Conservation (phyloP, 1,140 invertebrate genomes). For the Proctacanthus coquilletti region DNA sequence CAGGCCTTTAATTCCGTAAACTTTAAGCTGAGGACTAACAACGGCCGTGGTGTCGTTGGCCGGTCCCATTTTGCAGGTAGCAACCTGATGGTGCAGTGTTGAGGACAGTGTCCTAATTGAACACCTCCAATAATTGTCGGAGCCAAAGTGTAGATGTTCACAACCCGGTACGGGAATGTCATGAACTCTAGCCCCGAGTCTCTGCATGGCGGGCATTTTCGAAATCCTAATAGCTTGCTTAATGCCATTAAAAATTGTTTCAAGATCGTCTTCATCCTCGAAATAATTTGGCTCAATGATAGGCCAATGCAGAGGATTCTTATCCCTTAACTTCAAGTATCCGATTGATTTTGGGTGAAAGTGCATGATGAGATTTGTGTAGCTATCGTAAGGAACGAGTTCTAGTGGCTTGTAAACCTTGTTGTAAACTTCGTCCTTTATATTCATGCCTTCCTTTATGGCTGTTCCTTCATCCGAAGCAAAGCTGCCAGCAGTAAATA, state of each 20-base stretch:
- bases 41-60: constrained; percentile 46
- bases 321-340: constrained; percentile 43
- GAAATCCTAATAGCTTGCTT: constrained; percentile 43
- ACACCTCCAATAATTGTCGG: constrained; percentile 59
- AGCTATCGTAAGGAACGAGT: constrained; percentile 35
- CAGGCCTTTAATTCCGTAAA: constrained; percentile 50
- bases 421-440: constrained; percentile 41
- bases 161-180: constrained; percentile 42
- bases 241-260: constrained; percentile 49
- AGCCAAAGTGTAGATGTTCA: constrained; percentile 32
- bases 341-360: constrained; percentile 60
- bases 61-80: constrained; percentile 65
- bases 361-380: constrained; percentile 51
- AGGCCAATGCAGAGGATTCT: constrained; percentile 57
- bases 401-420: constrained; percentile 38
- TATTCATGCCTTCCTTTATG: constrained; percentile 35
- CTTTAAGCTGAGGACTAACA: constrained; percentile 52
- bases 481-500: constrained; percentile 36
- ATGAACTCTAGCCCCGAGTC: constrained; percentile 38
- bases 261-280: constrained; percentile 42
- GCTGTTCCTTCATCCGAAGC: constrained; percentile 47
- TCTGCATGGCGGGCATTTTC: constrained; percentile 42
- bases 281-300: constrained; percentile 62
- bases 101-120: constrained; percentile 42
- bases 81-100: constrained; percentile 52